Evolutionary conservation across 2,797 vertebrate species (phyloP), one percentile per base, ranked within the genome.

Genomic region (Enteromius afrohamiltoni): DNA sequence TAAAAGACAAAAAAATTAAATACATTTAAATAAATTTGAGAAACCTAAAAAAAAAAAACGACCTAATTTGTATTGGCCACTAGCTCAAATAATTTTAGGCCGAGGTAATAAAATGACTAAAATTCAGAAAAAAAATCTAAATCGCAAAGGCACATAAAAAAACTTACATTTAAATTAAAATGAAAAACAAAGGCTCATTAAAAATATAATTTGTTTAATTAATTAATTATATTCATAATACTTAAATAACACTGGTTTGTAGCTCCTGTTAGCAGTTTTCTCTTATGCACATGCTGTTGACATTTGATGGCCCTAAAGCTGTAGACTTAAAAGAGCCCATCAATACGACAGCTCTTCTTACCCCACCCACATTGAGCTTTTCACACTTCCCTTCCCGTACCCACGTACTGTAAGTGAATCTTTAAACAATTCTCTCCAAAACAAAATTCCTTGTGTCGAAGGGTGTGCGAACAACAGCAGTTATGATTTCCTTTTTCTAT

Each of bases 371-470:
- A 55, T 37, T 58, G 1, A 76, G 51, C 13, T 58, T 76, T 76
- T 40, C 34, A 62, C 37, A 62, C 58, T 26, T 69, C 47, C n/a
- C 40, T 42, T 42, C 40, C 40, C 40, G 8, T 42, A 10, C 40
- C 31, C 11, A 5, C 31, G 1, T 34, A 34, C 34, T 34, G 34
- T 42, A 29, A 69, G 70, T 9, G 51, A 58, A 58, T 40, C 51
- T 26, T 34, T 17, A 80, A 55, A 21, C 31, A 69, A 5, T 31
- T 47, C 67, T 58, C 7, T n/a, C 13, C 14, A 53, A 53, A 47
- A 17, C 16, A 13, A 29, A 62, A 64, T 14, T 77, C 37, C 58
- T 64, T 77, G 75, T 76, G n/a, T 29, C 21, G 29, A 64, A 64
- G 58, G 26, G 16, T 3, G 23, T 64, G 58, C 29, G 40, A 21